These are phyloP conservation scores for Agrochola circellaris DNA, from an alignment of 2,888 invertebrate genomes.

Conservation along the genomic window DNA sequence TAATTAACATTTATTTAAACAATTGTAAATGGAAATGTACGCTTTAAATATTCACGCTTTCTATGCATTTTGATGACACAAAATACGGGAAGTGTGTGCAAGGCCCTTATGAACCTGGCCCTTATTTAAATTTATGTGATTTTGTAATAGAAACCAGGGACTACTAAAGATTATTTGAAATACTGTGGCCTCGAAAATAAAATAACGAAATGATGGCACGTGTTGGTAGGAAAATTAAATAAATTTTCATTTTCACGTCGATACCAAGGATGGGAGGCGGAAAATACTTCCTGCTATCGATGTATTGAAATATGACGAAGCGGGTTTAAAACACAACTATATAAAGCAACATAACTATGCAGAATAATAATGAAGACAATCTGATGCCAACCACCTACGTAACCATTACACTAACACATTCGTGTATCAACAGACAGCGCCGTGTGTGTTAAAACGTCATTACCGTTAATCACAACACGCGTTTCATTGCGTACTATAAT, in stretches of 20 bases:
- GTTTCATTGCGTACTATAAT: conserved; percentile 68
- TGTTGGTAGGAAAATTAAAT: neutral
- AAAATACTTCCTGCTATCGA: conserved; percentile 16
- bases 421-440: conserved; percentile 32
- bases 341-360: neutral
- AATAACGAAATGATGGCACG: neutral
- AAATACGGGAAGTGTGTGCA: conserved; percentile 39
- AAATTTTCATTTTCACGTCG: conserved; percentile 3
- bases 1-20: conserved; percentile 62
- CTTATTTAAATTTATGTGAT: conserved; percentile 51
- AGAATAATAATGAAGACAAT: conserved; percentile 3
- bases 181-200: conserved; percentile 20
- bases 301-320: neutral
- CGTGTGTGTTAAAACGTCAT: conserved; percentile 48
- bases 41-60: conserved; percentile 61
- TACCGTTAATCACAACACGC: conserved; percentile 57
- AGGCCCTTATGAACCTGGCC: conserved; percentile 35
- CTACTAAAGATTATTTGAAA: conserved; percentile 45
- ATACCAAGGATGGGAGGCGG: neutral
- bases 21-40: conserved; percentile 62
- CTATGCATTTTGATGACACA: conserved; percentile 62
- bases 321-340: neutral
- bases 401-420: conserved; percentile 42
- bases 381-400: neutral
- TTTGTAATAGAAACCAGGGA: conserved; percentile 42